Evolutionary conservation across 2,113 vertebrate genomes (phyloP).

Genomic region (Micronisus gabar): DNA sequence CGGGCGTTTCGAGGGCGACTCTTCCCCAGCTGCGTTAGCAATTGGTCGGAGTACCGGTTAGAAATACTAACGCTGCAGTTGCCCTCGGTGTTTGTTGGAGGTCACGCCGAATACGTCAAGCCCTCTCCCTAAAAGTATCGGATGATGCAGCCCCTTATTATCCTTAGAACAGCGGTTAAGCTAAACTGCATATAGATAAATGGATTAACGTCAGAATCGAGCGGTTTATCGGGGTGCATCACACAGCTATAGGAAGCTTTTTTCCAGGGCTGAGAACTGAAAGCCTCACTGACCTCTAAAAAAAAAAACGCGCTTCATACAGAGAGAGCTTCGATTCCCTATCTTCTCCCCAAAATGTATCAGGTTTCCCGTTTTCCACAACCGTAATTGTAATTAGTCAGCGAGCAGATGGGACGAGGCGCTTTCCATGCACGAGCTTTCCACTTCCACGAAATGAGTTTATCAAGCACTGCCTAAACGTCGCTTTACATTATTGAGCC

Average conservation of each 20-base stretch:
- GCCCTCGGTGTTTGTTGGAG: neutral
- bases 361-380: neutral
- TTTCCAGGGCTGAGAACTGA: neutral
- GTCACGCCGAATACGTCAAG: neutral
- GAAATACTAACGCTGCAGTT: neutral
- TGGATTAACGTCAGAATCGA: neutral
- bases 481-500: neutral
- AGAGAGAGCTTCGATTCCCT: neutral
- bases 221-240: neutral
- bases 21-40: neutral
- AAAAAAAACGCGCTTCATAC: neutral
- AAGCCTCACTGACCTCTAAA: neutral
- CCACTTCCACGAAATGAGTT: neutral
- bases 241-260: neutral
- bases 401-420: conserved; percentile 1
- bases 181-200: neutral
- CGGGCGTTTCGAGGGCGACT: neutral
- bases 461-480: neutral
- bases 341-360: neutral
- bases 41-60: neutral
- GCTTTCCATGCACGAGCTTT: neutral
- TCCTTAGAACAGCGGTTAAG: neutral
- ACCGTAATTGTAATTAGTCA: neutral
- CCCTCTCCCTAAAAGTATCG: neutral
- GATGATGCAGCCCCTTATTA: neutral